Evolutionary conservation across 1,140 invertebrate genomes (phyloP), one percentile per base, ranked within the genome.

Genomic region (Drosophila subpulchrella): DNA sequence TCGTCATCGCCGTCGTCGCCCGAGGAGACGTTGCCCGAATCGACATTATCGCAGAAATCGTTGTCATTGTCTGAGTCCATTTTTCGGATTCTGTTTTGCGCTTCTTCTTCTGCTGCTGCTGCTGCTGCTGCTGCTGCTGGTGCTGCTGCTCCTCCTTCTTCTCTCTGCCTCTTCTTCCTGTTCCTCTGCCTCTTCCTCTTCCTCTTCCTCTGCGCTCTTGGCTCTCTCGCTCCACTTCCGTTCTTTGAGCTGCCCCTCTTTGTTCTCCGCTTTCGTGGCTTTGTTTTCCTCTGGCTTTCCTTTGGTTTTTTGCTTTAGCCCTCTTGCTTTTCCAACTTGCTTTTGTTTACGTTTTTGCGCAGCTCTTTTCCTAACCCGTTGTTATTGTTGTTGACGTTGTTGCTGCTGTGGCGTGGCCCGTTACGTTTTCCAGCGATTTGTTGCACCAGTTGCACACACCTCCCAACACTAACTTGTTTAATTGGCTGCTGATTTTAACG

Each of bases 21-120:
- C 88, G 96, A 97, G 27, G 96, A 97, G 93, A 98, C 97, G 92
- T 98, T 98, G 51, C 96, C 97, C 72, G 96, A 97, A 93, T 98
- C 97, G 80, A 97, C 96, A 93, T 97, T 96, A 91, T 98, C 97
- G 92, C 94, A 94, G 90, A 96, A 96, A 93, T 97, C 97, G 91
- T 98, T 97, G 92, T 98, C 97, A 66, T 86, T 86, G 88, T 86
- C 82, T 55, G 96, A 97, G 94, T 98, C 97, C 97, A 98, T 98
- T 54, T 73, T 42, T 36, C 42, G 20, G n/a, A 61, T 15, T 50
- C 42, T 46, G 60, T 48, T 51, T 51, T 51, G 48, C 48, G 48
- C 30, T 17, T 34, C 47, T 27, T 38, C 36, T 32, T 38, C 32
- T 54, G 11, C 39, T 57, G 24, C 30, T 5, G 46, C 30, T 47